Conservation (phyloP, 2,113 vertebrate species). For the Candoia aspera region DNA sequence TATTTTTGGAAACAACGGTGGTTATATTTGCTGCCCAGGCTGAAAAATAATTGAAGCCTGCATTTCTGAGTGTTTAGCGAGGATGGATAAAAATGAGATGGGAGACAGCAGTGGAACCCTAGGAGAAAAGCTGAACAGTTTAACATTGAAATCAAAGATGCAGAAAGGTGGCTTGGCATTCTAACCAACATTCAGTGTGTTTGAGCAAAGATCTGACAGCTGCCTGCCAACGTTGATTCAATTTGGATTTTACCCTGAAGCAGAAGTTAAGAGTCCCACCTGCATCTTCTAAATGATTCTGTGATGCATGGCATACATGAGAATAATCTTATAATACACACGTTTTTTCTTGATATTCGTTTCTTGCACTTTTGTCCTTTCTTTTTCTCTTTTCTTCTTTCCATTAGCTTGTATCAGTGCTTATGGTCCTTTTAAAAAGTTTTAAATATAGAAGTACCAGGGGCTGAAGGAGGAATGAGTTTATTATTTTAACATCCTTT, state of each 20-base stretch:
- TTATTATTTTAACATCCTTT: too few species aligned
- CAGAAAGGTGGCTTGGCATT: not conserved
- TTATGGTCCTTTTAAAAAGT: too few species aligned
- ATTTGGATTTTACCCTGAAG: not conserved
- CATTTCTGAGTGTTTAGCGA: not conserved
- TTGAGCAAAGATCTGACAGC: not conserved
- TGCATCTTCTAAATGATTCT: not conserved
- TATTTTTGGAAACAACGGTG: not conserved
- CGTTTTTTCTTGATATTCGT: too few species aligned
- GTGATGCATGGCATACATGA: not conserved
- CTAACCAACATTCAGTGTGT: not conserved
- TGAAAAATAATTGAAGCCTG: not conserved
- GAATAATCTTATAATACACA: not conserved
- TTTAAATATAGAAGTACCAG: too few species aligned
- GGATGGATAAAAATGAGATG: not conserved
- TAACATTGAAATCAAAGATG: not conserved
- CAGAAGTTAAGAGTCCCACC: not conserved
- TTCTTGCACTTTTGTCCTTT: too few species aligned
- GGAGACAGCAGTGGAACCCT: not conserved
- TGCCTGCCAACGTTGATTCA: not conserved
- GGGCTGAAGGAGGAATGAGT: too few species aligned
- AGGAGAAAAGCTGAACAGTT: not conserved
- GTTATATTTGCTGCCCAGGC: not conserved
- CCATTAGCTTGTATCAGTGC: too few species aligned
- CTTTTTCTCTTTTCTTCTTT: too few species aligned